A percentile compares a stretch with the other conserved stretches of the same genome.
phyloP scores from a whole-genome alignment of 2,113 vertebrate species.

The Phalacrocorax aristotelis region DNA sequence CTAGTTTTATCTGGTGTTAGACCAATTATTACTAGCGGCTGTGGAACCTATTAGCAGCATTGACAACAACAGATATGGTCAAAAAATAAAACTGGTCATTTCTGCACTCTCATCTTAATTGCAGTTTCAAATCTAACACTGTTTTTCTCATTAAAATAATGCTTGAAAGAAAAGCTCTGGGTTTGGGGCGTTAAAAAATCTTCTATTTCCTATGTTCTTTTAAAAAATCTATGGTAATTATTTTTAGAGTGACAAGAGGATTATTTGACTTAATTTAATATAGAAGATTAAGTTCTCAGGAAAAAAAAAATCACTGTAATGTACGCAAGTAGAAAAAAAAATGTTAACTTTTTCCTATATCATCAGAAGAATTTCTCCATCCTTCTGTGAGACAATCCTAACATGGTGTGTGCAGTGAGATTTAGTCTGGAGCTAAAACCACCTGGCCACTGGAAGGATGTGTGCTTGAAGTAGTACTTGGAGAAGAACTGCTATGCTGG shows the following conservation, averaged over 20 bases:
- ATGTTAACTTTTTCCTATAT: neutral
- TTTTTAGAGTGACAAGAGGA: slow-evolving; percentile 54
- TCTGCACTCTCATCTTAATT: slow-evolving; percentile 25
- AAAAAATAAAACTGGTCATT: slow-evolving; percentile 57
- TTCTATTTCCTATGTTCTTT: slow-evolving; percentile 40
- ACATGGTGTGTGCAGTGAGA: neutral
- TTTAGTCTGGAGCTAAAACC: neutral
- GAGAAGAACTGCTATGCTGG: neutral
- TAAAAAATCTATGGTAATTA: slow-evolving; percentile 57
- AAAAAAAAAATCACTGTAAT: neutral
- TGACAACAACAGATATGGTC: slow-evolving; percentile 4
- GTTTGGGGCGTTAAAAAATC: neutral
- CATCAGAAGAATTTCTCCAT: neutral
- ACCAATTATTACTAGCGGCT: slow-evolving; percentile 7
- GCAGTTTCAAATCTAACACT: slow-evolving; percentile 53
- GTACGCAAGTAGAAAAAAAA: neutral
- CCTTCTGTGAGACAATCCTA: neutral
- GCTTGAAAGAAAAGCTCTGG: slow-evolving; percentile 28
- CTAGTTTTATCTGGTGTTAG: slow-evolving; percentile 18
- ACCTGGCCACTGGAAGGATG: neutral
- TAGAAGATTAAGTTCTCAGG: neutral
- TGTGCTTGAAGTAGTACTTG: neutral
- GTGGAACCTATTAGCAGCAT: neutral
- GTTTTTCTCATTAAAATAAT: slow-evolving; percentile 65
- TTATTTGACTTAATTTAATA: slow-evolving; percentile 58